Conservation (phyloP, 2,888 invertebrate genomes). For the Hipparchia semele region DNA sequence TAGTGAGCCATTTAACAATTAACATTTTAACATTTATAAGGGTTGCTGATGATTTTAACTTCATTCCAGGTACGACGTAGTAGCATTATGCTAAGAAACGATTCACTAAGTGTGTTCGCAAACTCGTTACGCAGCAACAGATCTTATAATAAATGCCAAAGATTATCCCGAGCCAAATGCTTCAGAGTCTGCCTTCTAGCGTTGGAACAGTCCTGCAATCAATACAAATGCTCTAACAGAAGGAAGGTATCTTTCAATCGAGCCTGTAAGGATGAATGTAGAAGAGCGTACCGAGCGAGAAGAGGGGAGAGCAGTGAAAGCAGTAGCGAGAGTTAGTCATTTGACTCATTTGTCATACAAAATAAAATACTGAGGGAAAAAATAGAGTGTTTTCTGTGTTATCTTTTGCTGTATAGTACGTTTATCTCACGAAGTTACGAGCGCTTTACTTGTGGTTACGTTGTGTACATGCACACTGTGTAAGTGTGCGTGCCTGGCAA, state of each 20-base stretch:
- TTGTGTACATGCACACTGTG: too few relatives aligned
- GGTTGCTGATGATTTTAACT: not conserved
- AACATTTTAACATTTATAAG: too few relatives aligned
- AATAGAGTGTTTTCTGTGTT: too few relatives aligned
- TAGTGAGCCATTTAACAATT: too few relatives aligned
- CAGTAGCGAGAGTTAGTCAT: slow-evolving; percentile 17
- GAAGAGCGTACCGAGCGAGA: slow-evolving; percentile 26
- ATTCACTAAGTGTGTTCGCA: not conserved
- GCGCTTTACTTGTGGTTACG: too few relatives aligned
- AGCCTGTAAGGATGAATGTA: slow-evolving; percentile 51
- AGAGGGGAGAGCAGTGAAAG: slow-evolving; percentile 7
- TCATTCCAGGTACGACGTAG: not conserved
- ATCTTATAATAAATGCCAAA: slow-evolving; percentile 54
- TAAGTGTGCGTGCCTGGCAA: too few relatives aligned
- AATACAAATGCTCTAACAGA: slow-evolving; percentile 40
- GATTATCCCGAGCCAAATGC: slow-evolving; percentile 50
- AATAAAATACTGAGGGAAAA: not conserved
- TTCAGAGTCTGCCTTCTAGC: slow-evolving; percentile 48
- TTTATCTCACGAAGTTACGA: too few relatives aligned
- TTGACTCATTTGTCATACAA: slow-evolving; percentile 15
- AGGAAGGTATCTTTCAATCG: slow-evolving; percentile 46
- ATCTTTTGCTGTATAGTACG: too few relatives aligned
- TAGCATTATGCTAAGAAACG: not conserved
- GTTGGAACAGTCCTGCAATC: slow-evolving; percentile 28
- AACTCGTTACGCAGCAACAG: slow-evolving; percentile 46